These are phyloP conservation scores for Gambelia wislizenii DNA, from an alignment of 2,797 vertebrate genomes.

Conservation along the genomic window DNA sequence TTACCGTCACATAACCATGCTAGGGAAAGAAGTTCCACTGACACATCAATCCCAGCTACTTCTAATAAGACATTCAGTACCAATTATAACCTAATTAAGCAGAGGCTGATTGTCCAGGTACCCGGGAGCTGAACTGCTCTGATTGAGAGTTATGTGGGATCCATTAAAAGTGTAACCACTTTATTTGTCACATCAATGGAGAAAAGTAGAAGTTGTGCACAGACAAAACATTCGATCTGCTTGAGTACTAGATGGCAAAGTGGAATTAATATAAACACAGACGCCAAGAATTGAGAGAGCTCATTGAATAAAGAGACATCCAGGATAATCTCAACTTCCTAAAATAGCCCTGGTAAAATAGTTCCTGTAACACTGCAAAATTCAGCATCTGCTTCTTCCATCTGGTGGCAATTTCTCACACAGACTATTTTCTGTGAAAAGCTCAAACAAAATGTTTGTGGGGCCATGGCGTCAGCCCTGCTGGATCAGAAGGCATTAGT, in stretches of 20 bases:
- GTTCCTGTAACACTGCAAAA: slow-evolving; percentile 27
- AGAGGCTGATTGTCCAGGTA: slow-evolving; percentile 57
- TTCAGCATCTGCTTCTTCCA: neutral
- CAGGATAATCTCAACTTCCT: slow-evolving; percentile 8
- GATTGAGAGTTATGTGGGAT: slow-evolving; percentile 34
- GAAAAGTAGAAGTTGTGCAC: slow-evolving; percentile 16
- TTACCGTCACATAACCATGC: slow-evolving; percentile 31
- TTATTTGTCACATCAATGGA: slow-evolving; percentile 41
- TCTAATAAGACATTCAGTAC: slow-evolving; percentile 64
- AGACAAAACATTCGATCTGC: neutral
- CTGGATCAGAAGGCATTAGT: neutral
- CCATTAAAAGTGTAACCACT: neutral
- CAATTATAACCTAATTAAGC: slow-evolving; percentile 71
- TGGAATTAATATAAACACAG: neutral
- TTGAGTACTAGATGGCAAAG: slow-evolving; percentile 19
- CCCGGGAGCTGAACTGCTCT: slow-evolving; percentile 41
- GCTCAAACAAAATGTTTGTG: neutral
- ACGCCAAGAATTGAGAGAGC: slow-evolving; percentile 10
- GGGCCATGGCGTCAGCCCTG: neutral
- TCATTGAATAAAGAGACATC: neutral
- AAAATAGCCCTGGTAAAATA: slow-evolving; percentile 31
- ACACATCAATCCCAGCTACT: slow-evolving; percentile 62
- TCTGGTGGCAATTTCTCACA: slow-evolving; percentile 19
- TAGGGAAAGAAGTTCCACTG: slow-evolving; percentile 59
- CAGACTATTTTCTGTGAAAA: neutral